Percentiles rank a stretch among this genome's conserved stretches.
These are phyloP conservation scores for Drosophila orosa DNA, from an alignment of 1,140 invertebrate species.

Conservation along the genomic window DNA sequence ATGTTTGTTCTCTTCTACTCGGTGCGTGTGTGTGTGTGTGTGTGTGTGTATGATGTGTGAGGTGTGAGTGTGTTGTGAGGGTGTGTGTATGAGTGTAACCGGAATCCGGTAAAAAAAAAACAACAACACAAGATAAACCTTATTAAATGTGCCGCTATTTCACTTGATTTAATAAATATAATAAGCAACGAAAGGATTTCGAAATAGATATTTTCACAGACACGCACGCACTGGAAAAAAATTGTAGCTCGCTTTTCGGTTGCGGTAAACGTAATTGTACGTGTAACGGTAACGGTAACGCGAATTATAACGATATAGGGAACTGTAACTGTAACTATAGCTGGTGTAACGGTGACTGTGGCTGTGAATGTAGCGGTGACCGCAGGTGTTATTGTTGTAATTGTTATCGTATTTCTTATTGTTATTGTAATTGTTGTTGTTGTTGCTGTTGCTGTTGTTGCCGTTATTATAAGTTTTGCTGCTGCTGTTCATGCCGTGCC, in stretches of 20 bases:
- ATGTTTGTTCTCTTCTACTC: conserved; percentile 30
- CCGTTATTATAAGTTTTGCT: conserved; percentile 20
- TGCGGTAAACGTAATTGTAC: conserved; percentile 20
- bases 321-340: conserved; percentile 7
- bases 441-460: conserved; percentile 18
- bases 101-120: conserved; percentile 40
- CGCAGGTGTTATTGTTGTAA: conserved; percentile 16
- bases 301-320: neutral
- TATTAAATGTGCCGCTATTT: conserved; percentile 9
- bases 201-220: conserved; percentile 36
- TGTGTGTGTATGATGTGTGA: conserved; percentile 2
- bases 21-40: conserved; percentile 3
- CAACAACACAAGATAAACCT: conserved; percentile 7
- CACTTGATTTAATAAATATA: conserved; percentile 15
- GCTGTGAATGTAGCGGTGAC: conserved; percentile 5
- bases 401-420: conserved; percentile 15
- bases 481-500: conserved; percentile 31
- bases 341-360: neutral
- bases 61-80: conserved; percentile 2
- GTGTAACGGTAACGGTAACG: conserved; percentile 24
- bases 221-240: conserved; percentile 72
- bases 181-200: conserved; percentile 11
- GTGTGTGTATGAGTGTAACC: conserved; percentile 18
- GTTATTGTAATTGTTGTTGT: conserved; percentile 31
- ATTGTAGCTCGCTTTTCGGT: conserved; percentile 31